Evolutionary conservation across 2,113 vertebrate species (phyloP).

Genomic region (Siniperca knerii): DNA sequence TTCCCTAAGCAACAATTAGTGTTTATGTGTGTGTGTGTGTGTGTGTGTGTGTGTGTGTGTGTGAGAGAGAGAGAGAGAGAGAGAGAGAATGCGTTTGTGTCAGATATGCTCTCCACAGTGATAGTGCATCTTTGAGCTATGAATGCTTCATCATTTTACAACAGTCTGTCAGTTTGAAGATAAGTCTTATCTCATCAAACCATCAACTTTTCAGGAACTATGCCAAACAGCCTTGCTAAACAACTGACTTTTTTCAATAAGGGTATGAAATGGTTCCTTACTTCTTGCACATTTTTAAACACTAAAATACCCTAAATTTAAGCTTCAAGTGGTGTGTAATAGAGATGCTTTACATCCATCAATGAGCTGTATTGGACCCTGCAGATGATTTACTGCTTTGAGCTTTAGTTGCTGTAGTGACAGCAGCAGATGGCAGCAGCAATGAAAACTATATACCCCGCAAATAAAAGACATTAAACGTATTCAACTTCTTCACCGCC

Average conservation of each 20-base stretch:
- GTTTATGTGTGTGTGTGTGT: conserved; percentile 6
- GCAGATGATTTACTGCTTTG: neutral
- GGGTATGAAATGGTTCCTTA: neutral
- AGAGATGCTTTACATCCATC: neutral
- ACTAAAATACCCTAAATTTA: neutral
- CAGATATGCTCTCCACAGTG: conserved; percentile 41
- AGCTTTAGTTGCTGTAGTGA: neutral
- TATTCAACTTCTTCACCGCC: neutral
- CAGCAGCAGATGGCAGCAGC: neutral
- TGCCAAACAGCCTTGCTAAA: neutral
- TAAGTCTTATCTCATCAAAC: conserved; percentile 5
- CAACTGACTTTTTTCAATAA: neutral
- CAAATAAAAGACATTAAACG: neutral
- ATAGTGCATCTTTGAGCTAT: conserved; percentile 41
- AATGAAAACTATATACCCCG: neutral
- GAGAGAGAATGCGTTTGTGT: neutral
- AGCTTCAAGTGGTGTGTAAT: neutral
- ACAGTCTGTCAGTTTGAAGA: conserved; percentile 32
- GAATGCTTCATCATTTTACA: conserved; percentile 49
- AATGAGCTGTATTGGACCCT: neutral
- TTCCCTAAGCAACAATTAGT: conserved; percentile 15
- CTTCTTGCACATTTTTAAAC: conserved; percentile 2
- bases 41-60: neutral
- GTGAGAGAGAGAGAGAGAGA: neutral
- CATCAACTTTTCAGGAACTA: conserved; percentile 38